These are phyloP conservation scores for Phrynosoma blainvillii DNA, from an alignment of 2,113 vertebrate species.

Conservation along the genomic window DNA sequence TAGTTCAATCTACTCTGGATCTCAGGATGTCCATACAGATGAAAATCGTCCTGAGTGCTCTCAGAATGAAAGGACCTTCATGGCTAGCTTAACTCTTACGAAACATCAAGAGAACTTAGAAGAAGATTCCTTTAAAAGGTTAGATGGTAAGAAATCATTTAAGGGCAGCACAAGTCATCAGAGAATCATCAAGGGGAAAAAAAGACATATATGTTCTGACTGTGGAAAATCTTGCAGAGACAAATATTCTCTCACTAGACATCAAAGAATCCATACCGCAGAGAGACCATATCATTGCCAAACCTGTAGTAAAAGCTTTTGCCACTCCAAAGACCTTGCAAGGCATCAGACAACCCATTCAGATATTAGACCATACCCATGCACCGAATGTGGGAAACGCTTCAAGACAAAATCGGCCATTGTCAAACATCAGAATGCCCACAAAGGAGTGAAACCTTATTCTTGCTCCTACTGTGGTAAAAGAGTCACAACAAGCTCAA, in stretches of 20 bases:
- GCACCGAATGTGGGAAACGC: constrained; percentile 21
- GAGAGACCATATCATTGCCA: constrained; percentile 15
- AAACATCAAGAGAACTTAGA: background rate
- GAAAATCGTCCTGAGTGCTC: background rate
- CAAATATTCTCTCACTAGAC: constrained; percentile 7
- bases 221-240: constrained; percentile 20
- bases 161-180: background rate
- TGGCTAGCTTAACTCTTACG: background rate
- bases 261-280: background rate
- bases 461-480: constrained; percentile 30
- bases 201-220: background rate
- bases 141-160: background rate
- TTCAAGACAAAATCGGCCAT: constrained; percentile 7
- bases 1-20: background rate
- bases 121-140: background rate
- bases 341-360: constrained; percentile 10
- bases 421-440: constrained; percentile 10
- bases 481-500: constrained; percentile 17
- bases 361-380: constrained; percentile 1
- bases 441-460: constrained; percentile 34
- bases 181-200: background rate
- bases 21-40: background rate
- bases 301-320: constrained; percentile 4
- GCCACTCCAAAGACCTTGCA: background rate
- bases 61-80: background rate